phyloP scores from a whole-genome alignment of 2,797 vertebrate species.

The Sebastes flavidus region DNA sequence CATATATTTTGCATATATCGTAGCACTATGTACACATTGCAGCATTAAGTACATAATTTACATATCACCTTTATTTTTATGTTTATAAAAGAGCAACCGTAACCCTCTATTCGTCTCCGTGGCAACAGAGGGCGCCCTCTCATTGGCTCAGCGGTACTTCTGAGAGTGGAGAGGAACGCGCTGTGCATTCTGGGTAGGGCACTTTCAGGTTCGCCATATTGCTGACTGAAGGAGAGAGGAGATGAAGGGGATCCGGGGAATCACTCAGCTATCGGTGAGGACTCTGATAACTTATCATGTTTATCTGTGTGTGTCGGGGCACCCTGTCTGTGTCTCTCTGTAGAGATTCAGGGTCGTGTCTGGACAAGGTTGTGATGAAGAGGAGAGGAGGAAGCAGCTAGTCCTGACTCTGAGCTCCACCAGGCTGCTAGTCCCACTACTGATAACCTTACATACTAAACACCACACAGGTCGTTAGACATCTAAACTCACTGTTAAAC shows the following conservation, averaged over 20 bases:
- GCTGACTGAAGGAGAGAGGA: conserved; percentile 72
- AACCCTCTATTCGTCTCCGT: neutral
- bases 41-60: too few relatives aligned
- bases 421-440: neutral
- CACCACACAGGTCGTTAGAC: accelerated
- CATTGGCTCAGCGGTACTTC: neutral
- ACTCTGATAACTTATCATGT: accelerated
- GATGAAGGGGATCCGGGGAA: conserved; percentile 84
- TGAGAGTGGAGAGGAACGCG: neutral
- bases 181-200: conserved; percentile 81
- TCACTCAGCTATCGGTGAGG: conserved; percentile 81
- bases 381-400: conserved; percentile 20
- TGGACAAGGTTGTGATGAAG: conserved; percentile 8
- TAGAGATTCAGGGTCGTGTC: neutral
- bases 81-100: too few relatives aligned
- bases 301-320: neutral
- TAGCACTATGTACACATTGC: too few relatives aligned
- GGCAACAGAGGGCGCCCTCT: conserved; percentile 44
- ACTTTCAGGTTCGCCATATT: conserved; percentile 80
- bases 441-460: neutral
- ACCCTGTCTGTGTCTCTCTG: neutral
- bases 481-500: neutral
- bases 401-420: neutral
- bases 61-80: too few relatives aligned
- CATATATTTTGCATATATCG: too few relatives aligned